Conservation (phyloP, 30 jellyfish, hydroid and myxozoan genomes). For the Mastigias papua region DNA sequence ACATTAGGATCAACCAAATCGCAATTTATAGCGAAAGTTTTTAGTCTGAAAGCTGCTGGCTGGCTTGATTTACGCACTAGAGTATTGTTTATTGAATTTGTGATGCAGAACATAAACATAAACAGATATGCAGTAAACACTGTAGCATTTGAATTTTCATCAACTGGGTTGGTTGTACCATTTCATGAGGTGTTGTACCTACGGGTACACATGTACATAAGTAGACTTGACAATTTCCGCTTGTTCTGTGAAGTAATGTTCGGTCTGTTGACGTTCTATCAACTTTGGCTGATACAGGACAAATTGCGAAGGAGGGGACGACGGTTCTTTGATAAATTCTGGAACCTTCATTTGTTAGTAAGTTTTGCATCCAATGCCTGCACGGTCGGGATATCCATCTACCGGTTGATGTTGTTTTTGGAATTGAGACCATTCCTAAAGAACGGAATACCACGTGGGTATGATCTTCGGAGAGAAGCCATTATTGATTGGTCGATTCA, state of each 20-base stretch:
- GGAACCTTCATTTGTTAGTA: slow-evolving; percentile 64
- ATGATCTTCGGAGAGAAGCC: slow-evolving; percentile 56
- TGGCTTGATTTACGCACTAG: slow-evolving; percentile 84
- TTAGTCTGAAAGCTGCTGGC: slow-evolving; percentile 52
- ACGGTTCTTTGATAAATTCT: slow-evolving; percentile 30
- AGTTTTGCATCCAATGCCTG: slow-evolving; percentile 29
- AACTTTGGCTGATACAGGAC: slow-evolving; percentile 32
- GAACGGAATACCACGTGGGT: slow-evolving; percentile 77
- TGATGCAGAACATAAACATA: slow-evolving; percentile 58
- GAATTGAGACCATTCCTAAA: slow-evolving; percentile 38
- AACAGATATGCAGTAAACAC: slow-evolving; percentile 61
- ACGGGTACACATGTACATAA: slow-evolving; percentile 61
- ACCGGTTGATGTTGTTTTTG: slow-evolving; percentile 43
- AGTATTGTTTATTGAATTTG: slow-evolving; percentile 74
- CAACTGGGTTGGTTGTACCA: slow-evolving; percentile 67
- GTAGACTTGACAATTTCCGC: slow-evolving; percentile 77
- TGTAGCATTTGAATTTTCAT: slow-evolving; percentile 62
- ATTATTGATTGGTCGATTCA: slow-evolving; percentile 55
- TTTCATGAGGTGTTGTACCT: slow-evolving; percentile 44
- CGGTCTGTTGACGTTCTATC: slow-evolving; percentile 58
- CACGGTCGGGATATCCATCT: slow-evolving; percentile 56
- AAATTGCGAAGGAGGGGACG: slow-evolving; percentile 37
- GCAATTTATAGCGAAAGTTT: neutral
- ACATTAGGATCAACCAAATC: neutral
- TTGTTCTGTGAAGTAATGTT: slow-evolving; percentile 78